Evolutionary conservation across 2,797 vertebrate species (phyloP), one percentile per base, ranked within the genome.

Genomic region (Limosa lapponica): DNA sequence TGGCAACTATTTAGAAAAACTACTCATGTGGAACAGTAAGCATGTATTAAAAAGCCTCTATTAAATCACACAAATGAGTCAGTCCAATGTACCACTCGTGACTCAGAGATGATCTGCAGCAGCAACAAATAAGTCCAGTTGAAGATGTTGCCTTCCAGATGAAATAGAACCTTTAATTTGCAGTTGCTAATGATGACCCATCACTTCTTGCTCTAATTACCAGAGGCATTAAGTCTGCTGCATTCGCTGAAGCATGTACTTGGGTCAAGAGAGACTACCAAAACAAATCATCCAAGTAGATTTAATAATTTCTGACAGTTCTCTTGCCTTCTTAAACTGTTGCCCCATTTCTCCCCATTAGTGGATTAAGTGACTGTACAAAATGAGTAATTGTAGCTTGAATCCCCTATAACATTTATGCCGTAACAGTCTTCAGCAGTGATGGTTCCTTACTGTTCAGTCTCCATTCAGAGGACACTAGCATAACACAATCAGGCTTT

Each of bases 291-390:
- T 93, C 67, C 67, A 72, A 70, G 65, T 57, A 91, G 84, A 85
- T 89, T 83, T 91, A 96, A 96, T 77, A 91, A 67, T 69, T 28
- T 83, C 70, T 97, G 94, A 96, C 93, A 96, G 90, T 85, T 94
- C 78, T 93, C 93, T 96, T 95, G 90, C 93, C 74, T 93, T 89
- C 86, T 94, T 96, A 94, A 96, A 93, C 90, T 92, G 95, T 70
- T 95, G 66, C 61, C 89, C 89, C 71, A 79, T 94, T 96, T 93
- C 94, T 93, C 59, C 81, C 91, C 73, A 96, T 96, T 96, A 95
- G 91, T 75, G 73, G 73, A 94, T 91, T 96, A 96, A 95, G 73
- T 65, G 93, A 87, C 94, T 97, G 93, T 82, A 88, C 57, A 85
- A 95, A 95, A 93, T 94, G 75, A 94, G 74, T 93, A 95, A 96